phyloP scores from a whole-genome alignment of 2,888 invertebrate species.

The Ctenicera cuprea region DNA sequence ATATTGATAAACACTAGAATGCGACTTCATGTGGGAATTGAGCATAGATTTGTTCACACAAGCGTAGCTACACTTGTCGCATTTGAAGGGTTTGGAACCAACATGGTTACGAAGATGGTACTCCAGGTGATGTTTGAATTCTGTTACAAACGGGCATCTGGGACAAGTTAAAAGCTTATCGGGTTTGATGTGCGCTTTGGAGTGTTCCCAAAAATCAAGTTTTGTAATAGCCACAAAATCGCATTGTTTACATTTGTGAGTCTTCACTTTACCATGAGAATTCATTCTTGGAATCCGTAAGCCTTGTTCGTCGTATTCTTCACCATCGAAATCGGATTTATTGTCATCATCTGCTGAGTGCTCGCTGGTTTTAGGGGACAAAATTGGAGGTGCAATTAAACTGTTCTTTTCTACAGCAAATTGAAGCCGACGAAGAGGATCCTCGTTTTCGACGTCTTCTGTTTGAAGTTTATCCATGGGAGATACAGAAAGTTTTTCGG shows the following conservation, averaged over 20 bases:
- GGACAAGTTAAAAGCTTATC: conserved; percentile 94
- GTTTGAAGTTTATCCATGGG: not conserved
- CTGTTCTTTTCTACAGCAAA: conserved; percentile 67
- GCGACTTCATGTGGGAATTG: conserved; percentile 97
- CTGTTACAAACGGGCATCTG: conserved; percentile 97
- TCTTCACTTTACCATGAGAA: conserved; percentile 89
- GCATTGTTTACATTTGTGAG: conserved; percentile 95
- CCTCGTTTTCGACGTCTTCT: conserved; percentile 56
- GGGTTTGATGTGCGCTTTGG: conserved; percentile 91
- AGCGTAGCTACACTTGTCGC: conserved; percentile 89
- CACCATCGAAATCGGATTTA: conserved; percentile 72
- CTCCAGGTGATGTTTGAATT: conserved; percentile 98
- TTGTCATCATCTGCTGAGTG: conserved; percentile 72
- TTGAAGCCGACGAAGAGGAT: conserved; percentile 68
- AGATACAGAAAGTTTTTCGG: not conserved
- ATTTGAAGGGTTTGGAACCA: conserved; percentile 96
- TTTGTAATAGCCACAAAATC: conserved; percentile 90
- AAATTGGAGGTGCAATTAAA: conserved; percentile 54
- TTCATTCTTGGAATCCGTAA: conserved; percentile 80
- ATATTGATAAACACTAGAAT: conserved; percentile 94
- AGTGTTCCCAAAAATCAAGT: conserved; percentile 95
- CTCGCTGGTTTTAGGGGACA: conserved; percentile 64
- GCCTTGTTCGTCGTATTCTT: conserved; percentile 77
- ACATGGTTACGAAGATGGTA: conserved; percentile 97
- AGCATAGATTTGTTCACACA: conserved; percentile 99